A percentile compares a stretch with the other conserved stretches of the same genome.
These are phyloP conservation scores for Octopus sinensis DNA, from an alignment of 1,140 invertebrate species.

Conservation along the genomic window DNA sequence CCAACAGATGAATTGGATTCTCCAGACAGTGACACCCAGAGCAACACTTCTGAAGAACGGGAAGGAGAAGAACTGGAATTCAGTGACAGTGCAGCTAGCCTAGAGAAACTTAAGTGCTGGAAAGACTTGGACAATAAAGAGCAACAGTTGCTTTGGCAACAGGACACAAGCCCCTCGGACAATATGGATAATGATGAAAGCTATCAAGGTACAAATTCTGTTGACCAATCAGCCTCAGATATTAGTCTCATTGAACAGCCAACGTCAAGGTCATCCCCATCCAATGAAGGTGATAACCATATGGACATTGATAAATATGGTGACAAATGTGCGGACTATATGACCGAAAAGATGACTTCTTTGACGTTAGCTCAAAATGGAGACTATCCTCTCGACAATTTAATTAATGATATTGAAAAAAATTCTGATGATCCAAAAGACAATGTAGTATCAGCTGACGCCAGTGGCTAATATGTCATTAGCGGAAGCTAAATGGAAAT, in stretches of 20 bases:
- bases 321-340: constrained; percentile 12
- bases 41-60: constrained; percentile 13
- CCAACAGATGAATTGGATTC: constrained; percentile 16
- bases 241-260: constrained; percentile 26
- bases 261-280: constrained; percentile 13
- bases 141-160: constrained; percentile 31
- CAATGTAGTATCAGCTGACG: constrained; percentile 4
- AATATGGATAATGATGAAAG: constrained; percentile 43
- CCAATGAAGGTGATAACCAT: not conserved
- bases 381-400: constrained; percentile 7
- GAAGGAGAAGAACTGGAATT: constrained; percentile 43
- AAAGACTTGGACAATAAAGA: constrained; percentile 26
- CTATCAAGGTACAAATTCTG: constrained; percentile 36
- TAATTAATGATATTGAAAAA: constrained; percentile 9
- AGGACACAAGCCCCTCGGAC: constrained; percentile 45
- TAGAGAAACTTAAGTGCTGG: constrained; percentile 33
- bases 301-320: constrained; percentile 13
- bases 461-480: constrained; percentile 14
- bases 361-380: constrained; percentile 2
- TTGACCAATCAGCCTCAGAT: constrained; percentile 38
- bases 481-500: not conserved
- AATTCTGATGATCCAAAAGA: constrained; percentile 11
- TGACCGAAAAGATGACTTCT: constrained; percentile 14
- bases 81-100: constrained; percentile 43
- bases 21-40: constrained; percentile 22